phyloP scores from a whole-genome alignment of 2,797 vertebrate genomes.

The Periparus ater region DNA sequence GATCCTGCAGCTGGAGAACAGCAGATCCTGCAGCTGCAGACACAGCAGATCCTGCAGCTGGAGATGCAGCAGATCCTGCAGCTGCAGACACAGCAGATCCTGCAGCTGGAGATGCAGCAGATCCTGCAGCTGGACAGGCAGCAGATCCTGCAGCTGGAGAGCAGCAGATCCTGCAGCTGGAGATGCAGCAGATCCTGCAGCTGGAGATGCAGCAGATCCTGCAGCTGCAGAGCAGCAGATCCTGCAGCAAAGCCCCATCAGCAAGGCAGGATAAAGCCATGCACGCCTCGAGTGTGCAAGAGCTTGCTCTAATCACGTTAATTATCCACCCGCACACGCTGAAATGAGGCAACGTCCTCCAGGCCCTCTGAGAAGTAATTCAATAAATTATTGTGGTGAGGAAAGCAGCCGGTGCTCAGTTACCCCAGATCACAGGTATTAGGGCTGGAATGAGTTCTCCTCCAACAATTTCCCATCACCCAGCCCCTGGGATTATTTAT shows the following conservation, averaged over 20 bases:
- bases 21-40: fast-evolving
- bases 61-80: background rate
- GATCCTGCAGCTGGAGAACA: no score
- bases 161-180: no score
- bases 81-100: background rate
- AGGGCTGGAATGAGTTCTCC: background rate
- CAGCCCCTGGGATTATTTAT: background rate
- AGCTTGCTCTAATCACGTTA: background rate
- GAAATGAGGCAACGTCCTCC: background rate
- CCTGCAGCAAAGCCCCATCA: fast-evolving
- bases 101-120: background rate
- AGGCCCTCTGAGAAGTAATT: background rate
- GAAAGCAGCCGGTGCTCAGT: background rate
- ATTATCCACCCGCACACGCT: fast-evolving
- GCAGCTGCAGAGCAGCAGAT: background rate
- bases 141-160: no score
- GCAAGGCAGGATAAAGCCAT: background rate
- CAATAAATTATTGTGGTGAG: background rate
- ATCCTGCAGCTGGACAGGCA: fast-evolving
- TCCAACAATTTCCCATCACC: background rate
- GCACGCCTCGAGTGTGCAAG: background rate
- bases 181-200: no score
- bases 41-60: fast-evolving
- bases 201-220: no score
- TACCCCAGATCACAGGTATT: background rate